Base-by-base conservation (phyloP, 1,140 invertebrate species). In the Argopecten irradians region DNA sequence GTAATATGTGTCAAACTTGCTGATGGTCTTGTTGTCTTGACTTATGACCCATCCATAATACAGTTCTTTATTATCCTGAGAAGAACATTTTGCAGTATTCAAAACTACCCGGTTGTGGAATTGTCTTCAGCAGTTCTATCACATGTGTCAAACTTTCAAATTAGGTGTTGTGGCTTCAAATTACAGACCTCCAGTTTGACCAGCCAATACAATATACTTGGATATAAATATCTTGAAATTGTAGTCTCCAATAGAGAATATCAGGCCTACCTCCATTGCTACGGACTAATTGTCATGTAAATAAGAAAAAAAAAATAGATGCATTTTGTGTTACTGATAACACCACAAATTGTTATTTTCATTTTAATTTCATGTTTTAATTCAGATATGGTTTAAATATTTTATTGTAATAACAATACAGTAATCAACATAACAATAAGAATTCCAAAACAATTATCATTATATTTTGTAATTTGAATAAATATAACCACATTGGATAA, bases 401-500 rank as follows among this genome's bases (percentile, higher is more conserved):
- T 71, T 3, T 28, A 28, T 71, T 71, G 55, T 0, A 71, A 71
- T n/a, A 71, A n/a, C 5, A 71, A n/a, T 71, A 28, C 22, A 71
- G 13, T 28, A 28, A 71, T 71, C 0, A 71, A 71, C 55, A 71
- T 71, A 28, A 55, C 43, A 19, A 71, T 71, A 71, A n/a, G 16
- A 71, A 71, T 71, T 71, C 55, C 55, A 71, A 71, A 71, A 71
- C 55, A 71, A 28, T 71, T 71, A 71, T 71, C 55, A 71, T 71
- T 71, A 16, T 71, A 71, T n/a, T 55, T 71, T 71, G 55, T 71
- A 71, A 28, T 16, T 16, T 71, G 22, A 71, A 71, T 28, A 71
- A 71, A 71, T 71, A 71, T n/a, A 71, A 71, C 22, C 55, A 71
- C 28, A 71, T 71, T 71, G 55, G 22, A 71, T 71, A 28, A 71